A percentile compares a stretch with the other conserved stretches of the same genome.
These are phyloP conservation scores for Pyrgus malvae DNA, from an alignment of 2,888 invertebrate genomes.

Conservation along the genomic window DNA sequence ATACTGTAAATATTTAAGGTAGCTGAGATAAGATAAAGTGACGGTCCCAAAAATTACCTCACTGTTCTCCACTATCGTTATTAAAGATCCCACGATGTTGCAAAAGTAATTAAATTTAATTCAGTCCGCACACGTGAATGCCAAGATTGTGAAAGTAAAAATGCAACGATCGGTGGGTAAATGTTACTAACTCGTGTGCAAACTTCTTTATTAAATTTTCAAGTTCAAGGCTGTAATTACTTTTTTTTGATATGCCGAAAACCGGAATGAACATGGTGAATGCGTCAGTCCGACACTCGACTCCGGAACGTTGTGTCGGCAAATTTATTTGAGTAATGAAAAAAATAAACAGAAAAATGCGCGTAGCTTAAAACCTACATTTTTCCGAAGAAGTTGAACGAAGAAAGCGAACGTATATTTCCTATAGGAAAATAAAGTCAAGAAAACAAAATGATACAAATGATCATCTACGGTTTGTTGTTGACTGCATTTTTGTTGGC, in stretches of 20 bases:
- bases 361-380: no score
- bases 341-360: background rate
- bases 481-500: constrained; percentile 48
- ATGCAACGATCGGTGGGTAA: background rate
- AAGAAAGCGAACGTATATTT: no score
- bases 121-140: no score
- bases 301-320: background rate
- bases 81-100: no score
- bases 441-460: constrained; percentile 45
- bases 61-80: no score
- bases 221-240: constrained; percentile 7
- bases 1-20: no score
- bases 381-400: no score
- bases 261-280: constrained; percentile 6
- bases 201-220: background rate
- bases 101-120: no score
- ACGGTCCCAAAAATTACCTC: no score
- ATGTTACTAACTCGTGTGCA: background rate
- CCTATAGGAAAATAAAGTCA: no score
- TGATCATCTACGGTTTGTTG: constrained; percentile 48
- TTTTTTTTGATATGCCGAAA: background rate
- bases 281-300: background rate
- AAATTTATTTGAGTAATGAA: background rate
- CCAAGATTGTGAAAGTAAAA: no score
- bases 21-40: no score